A percentile compares a stretch with the other conserved stretches of the same genome.
These are phyloP conservation scores for Leptopilina clavipes DNA, from an alignment of 1,140 invertebrate genomes.

Conservation along the genomic window DNA sequence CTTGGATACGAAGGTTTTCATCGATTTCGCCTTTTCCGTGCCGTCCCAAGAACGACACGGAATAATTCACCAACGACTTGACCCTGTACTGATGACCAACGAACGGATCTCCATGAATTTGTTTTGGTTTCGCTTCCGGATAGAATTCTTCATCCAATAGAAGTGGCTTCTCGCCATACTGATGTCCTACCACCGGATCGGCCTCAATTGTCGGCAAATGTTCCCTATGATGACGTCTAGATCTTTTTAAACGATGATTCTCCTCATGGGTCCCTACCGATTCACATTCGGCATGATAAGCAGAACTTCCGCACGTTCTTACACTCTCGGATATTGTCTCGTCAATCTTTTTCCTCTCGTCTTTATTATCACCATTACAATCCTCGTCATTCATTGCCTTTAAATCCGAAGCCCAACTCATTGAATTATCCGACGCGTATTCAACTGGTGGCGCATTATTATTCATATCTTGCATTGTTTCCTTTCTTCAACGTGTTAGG, in stretches of 20 bases:
- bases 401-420: slow-evolving; percentile 84
- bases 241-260: slow-evolving; percentile 68
- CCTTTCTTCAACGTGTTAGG: slow-evolving; percentile 65
- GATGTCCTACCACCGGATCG: slow-evolving; percentile 81
- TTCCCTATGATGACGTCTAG: slow-evolving; percentile 42
- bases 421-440: slow-evolving; percentile 80
- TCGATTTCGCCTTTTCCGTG: slow-evolving; percentile 38
- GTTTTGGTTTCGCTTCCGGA: slow-evolving; percentile 75
- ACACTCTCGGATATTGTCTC: slow-evolving; percentile 82
- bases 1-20: too few species aligned
- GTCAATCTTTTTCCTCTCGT: slow-evolving; percentile 67
- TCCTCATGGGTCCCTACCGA: slow-evolving; percentile 81
- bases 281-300: slow-evolving; percentile 84
- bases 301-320: slow-evolving; percentile 81
- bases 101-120: slow-evolving; percentile 71
- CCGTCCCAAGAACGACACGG: slow-evolving; percentile 62
- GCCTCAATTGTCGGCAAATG: slow-evolving; percentile 55
- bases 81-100: slow-evolving; percentile 64
- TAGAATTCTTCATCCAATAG: slow-evolving; percentile 87
- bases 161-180: slow-evolving; percentile 86
- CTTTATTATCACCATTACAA: slow-evolving; percentile 60
- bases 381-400: slow-evolving; percentile 79
- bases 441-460: slow-evolving; percentile 52
- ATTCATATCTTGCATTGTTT: slow-evolving; percentile 44
- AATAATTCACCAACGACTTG: slow-evolving; percentile 53